Conservation (phyloP, 2,113 vertebrate genomes). For the Argyrosomus japonicus region DNA sequence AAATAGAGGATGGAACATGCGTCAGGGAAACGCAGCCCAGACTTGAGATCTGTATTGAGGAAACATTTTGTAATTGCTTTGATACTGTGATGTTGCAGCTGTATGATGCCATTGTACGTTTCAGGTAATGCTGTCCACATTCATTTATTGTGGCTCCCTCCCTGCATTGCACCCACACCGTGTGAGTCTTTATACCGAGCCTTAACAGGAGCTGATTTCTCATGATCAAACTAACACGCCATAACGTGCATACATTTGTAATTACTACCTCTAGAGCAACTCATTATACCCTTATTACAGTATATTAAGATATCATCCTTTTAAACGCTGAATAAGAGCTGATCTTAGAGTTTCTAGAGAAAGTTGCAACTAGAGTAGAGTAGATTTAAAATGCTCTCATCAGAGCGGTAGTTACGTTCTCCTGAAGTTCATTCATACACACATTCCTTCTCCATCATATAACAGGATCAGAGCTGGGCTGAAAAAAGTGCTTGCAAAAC, state of each 20-base stretch:
- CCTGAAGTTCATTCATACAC: conserved; percentile 4
- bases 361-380: conserved; percentile 30
- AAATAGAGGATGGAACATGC: background rate
- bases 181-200: conserved; percentile 61
- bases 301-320: conserved; percentile 38
- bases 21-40: conserved; percentile 32
- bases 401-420: conserved; percentile 27
- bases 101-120: conserved; percentile 40
- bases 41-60: conserved; percentile 14
- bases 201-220: conserved; percentile 66
- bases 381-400: conserved; percentile 39
- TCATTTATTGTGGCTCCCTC: conserved; percentile 25
- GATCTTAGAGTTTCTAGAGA: conserved; percentile 41
- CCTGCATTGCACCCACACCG: conserved; percentile 21
- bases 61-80: conserved; percentile 61
- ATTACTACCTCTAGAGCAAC: conserved; percentile 81
- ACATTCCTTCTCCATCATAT: conserved; percentile 18
- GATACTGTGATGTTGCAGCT: conserved; percentile 59
- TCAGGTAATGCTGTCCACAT: conserved; percentile 22
- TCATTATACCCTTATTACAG: conserved; percentile 43
- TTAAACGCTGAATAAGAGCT: conserved; percentile 29
- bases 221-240: conserved; percentile 50
- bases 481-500: background rate
- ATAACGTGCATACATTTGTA: conserved; percentile 71
- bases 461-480: conserved; percentile 27